A percentile compares a stretch with the other conserved stretches of the same genome.
phyloP scores from a whole-genome alignment of 1,140 invertebrate species.

The Periplaneta americana region DNA sequence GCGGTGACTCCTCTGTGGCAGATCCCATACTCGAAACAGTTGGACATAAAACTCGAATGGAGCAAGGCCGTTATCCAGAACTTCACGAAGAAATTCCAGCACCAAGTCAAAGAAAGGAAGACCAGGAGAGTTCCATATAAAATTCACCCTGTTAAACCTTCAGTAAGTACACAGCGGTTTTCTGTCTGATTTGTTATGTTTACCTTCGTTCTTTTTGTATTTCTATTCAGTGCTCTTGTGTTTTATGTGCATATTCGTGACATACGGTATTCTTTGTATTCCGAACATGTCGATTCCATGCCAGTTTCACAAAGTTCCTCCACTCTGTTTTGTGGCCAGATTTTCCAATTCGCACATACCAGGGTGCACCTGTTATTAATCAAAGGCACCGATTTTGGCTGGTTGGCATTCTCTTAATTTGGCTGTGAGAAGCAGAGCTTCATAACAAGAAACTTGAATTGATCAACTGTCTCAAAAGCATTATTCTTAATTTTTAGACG shows the following conservation, averaged over 20 bases:
- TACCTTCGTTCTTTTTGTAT: neutral
- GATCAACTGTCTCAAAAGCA: no score
- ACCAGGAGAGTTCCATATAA: neutral
- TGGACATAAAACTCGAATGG: constrained; percentile 29
- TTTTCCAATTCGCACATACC: neutral
- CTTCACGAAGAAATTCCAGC: neutral
- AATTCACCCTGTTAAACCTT: constrained; percentile 21
- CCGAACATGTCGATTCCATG: neutral
- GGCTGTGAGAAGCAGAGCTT: no score
- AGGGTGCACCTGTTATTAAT: no score
- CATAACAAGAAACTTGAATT: no score
- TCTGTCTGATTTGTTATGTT: neutral
- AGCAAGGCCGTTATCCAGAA: constrained; percentile 19
- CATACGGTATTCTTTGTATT: neutral
- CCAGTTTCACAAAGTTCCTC: neutral
- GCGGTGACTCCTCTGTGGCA: constrained; percentile 41
- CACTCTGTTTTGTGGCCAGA: neutral
- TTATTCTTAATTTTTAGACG: no score
- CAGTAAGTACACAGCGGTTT: constrained; percentile 17
- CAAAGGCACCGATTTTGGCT: no score
- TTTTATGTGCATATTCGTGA: neutral
- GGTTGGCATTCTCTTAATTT: no score
- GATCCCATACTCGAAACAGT: constrained; percentile 42
- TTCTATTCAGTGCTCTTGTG: neutral
- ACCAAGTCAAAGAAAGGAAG: neutral